Evolutionary conservation across 2,797 vertebrate genomes (phyloP).

Genomic region (Hephaestus fuliginosus): DNA sequence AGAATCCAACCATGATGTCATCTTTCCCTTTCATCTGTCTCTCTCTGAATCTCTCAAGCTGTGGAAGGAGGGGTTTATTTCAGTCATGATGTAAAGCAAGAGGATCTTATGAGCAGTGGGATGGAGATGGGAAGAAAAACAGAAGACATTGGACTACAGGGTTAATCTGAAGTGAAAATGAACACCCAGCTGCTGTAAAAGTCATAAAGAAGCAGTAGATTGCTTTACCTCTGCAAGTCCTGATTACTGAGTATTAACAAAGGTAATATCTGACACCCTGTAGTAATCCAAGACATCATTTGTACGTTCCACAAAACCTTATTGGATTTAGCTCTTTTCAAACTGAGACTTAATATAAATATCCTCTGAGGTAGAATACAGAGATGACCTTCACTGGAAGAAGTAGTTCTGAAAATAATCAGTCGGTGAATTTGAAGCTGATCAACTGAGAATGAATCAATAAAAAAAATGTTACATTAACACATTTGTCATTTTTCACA

Average conservation of each 20-base stretch:
- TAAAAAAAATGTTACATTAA: not conserved
- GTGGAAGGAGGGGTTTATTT: conserved; percentile 48
- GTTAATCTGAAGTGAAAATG: conserved; percentile 18
- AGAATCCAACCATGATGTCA: conserved; percentile 79
- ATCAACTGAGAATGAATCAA: not conserved
- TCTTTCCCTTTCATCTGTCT: conserved; percentile 71
- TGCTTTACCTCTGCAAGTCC: not conserved
- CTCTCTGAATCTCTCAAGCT: conserved; percentile 48
- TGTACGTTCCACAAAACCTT: not conserved
- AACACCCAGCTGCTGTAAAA: not conserved
- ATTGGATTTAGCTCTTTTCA: not conserved
- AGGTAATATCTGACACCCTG: not conserved
- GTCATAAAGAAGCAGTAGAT: not conserved
- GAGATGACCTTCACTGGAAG: not conserved
- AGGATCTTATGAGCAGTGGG: conserved; percentile 25
- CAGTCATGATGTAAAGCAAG: conserved; percentile 42
- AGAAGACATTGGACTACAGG: not conserved
- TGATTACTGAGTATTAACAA: conserved; percentile 3
- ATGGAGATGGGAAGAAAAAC: not conserved
- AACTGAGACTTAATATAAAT: not conserved
- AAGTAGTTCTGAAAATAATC: not conserved
- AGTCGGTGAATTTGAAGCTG: not conserved
- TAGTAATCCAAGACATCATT: not conserved
- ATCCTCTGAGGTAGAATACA: not conserved
- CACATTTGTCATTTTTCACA: not conserved